Conservation (phyloP, 2,888 invertebrate species). For the Phytoseiulus persimilis region DNA sequence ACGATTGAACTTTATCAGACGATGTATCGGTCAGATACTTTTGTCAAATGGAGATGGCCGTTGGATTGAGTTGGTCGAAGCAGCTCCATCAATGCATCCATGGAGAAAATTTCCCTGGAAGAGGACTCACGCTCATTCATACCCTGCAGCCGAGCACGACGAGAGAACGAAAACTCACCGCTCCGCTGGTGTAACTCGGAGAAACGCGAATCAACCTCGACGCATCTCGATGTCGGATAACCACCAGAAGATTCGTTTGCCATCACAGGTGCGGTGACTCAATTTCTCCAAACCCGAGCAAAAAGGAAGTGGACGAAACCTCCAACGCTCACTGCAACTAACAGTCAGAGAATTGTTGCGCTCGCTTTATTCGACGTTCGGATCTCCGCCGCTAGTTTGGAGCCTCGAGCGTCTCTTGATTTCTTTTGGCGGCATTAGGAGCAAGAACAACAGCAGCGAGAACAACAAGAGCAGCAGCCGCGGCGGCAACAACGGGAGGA, state of each 20-base stretch:
- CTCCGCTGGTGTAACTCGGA: background rate
- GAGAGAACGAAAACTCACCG: background rate
- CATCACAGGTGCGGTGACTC: too few species aligned
- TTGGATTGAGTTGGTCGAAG: background rate
- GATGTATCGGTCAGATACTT: background rate
- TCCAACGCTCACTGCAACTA: too few species aligned
- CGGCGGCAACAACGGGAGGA: background rate
- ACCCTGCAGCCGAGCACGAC: background rate
- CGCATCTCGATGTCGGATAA: too few species aligned
- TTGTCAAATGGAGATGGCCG: too few species aligned
- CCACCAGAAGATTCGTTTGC: too few species aligned
- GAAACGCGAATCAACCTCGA: too few species aligned
- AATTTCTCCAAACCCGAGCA: too few species aligned
- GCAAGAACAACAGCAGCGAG: background rate
- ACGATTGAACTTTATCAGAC: background rate
- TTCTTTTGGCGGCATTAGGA: background rate
- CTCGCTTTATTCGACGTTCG: background rate
- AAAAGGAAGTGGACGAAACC: too few species aligned
- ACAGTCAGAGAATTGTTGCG: too few species aligned
- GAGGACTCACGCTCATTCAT: background rate
- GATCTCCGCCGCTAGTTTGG: background rate
- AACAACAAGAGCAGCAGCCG: background rate
- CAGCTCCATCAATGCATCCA: background rate
- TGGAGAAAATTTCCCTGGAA: background rate
- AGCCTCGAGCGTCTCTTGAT: background rate